Conservation (phyloP, 2,113 vertebrate species). For the Ochotona curzoniae region DNA sequence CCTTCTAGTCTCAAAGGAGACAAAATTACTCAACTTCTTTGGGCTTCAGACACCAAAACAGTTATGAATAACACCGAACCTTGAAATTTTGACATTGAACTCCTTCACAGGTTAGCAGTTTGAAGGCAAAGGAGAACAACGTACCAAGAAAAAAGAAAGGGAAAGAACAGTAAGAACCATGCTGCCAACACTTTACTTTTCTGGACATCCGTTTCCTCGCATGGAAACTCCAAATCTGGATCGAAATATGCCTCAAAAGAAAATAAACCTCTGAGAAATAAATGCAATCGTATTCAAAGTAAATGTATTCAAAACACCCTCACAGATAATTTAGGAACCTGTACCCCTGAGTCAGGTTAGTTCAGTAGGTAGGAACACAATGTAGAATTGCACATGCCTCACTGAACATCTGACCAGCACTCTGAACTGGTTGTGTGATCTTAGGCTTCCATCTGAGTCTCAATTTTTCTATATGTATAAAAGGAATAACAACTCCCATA, state of each 20-base stretch:
- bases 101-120: background rate
- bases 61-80: background rate
- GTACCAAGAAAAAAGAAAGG: background rate
- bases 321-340: background rate
- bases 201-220: background rate
- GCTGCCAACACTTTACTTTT: background rate
- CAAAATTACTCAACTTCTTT: background rate
- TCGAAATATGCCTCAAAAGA: constrained; percentile 1
- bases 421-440: background rate
- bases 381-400: background rate
- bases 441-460: background rate
- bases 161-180: background rate
- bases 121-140: background rate
- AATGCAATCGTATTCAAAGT: background rate
- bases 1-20: background rate
- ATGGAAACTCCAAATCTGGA: background rate
- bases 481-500: background rate
- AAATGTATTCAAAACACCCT: background rate
- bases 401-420: background rate
- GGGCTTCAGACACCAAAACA: background rate
- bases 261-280: constrained; percentile 12
- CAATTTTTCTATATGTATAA: background rate
- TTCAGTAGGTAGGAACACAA: background rate
- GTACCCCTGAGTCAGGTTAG: background rate
- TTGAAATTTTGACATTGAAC: background rate